Conservation (phyloP, 2,113 vertebrate species). For the Serilophus lunatus region DNA sequence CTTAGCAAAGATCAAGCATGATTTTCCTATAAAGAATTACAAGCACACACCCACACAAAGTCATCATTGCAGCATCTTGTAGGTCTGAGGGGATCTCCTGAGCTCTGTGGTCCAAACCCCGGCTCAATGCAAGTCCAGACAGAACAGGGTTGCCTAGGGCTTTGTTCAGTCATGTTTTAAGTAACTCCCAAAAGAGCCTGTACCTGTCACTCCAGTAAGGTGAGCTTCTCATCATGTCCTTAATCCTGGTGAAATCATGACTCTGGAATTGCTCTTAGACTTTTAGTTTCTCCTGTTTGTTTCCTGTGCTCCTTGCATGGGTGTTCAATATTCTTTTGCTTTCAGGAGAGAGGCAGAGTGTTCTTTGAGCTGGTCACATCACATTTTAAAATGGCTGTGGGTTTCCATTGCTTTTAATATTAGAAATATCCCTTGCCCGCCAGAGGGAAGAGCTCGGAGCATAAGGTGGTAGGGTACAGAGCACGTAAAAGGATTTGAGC, state of each 20-base stretch:
- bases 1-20: neutral
- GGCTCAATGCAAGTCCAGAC: neutral
- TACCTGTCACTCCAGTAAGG: neutral
- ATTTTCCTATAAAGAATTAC: neutral
- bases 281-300: neutral
- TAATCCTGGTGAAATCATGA: neutral
- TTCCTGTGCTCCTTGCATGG: accelerated
- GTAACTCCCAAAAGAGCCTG: neutral
- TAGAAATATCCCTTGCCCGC: neutral
- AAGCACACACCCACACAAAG: neutral
- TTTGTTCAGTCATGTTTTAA: neutral
- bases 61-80: neutral
- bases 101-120: neutral
- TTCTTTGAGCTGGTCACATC: neutral
- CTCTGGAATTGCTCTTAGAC: neutral
- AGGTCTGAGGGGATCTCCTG: neutral
- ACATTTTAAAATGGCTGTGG: neutral
- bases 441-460: neutral
- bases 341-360: neutral
- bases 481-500: neutral
- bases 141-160: neutral
- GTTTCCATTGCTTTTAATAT: neutral
- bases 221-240: neutral
- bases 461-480: neutral
- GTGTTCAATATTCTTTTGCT: neutral